These are phyloP conservation scores for Dryobotodes eremita DNA, from an alignment of 2,888 invertebrate genomes.

Conservation along the genomic window DNA sequence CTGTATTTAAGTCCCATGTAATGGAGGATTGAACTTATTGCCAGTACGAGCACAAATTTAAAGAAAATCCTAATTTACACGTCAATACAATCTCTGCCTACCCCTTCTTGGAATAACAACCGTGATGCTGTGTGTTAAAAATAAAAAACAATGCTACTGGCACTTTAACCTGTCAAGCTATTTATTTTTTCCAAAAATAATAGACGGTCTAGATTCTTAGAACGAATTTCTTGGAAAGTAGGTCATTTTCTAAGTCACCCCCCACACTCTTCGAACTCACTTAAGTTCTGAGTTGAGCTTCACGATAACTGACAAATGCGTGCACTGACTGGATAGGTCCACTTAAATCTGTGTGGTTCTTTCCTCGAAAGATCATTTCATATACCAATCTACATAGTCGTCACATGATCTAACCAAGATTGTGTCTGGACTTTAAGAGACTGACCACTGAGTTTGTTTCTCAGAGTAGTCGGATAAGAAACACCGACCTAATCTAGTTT, in stretches of 20 bases:
- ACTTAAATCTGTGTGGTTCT: not conserved
- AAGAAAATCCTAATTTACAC: not conserved
- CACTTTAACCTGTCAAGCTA: constrained; percentile 15
- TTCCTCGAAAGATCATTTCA: not conserved
- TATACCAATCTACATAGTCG: not conserved
- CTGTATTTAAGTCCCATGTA: no score
- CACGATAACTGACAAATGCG: not conserved
- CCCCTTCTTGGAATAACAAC: not conserved
- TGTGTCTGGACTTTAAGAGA: not conserved
- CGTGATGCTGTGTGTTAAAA: not conserved
- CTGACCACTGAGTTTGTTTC: not conserved
- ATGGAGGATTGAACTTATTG: no score
- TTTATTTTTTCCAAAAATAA: constrained; percentile 7
- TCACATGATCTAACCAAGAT: not conserved
- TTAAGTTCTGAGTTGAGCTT: not conserved
- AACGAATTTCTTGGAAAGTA: constrained; percentile 31
- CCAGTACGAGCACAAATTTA: not conserved
- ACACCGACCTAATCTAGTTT: not conserved
- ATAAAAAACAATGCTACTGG: not conserved
- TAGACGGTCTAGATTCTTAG: constrained; percentile 16
- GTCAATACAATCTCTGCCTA: no score
- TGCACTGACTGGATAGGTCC: not conserved
- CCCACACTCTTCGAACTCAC: not conserved
- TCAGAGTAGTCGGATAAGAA: not conserved
- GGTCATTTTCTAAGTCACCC: constrained; percentile 37